A percentile compares a stretch with the other conserved stretches of the same genome.
Conservation (phyloP, 64 coral and sea anemone genomes). For the Platygyra sinensis region DNA sequence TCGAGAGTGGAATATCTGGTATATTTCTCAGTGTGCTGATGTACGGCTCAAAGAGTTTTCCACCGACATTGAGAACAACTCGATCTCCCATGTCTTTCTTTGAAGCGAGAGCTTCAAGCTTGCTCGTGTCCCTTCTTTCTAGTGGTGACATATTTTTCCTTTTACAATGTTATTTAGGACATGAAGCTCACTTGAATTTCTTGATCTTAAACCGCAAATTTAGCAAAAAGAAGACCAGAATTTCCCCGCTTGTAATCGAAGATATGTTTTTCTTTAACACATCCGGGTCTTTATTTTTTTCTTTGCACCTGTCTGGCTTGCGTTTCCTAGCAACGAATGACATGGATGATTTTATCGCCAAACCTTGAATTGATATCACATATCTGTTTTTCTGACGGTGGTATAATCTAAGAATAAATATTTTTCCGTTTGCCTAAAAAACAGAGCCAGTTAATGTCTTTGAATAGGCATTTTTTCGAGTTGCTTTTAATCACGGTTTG, state of each 20-base stretch:
- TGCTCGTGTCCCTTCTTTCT: conserved; percentile 42
- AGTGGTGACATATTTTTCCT: conserved; percentile 36
- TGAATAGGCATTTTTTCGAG: too few species aligned
- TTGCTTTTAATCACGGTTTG: too few species aligned
- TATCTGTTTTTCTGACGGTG: too few species aligned
- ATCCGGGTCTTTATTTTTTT: conserved; percentile 16
- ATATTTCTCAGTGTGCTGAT: conserved; percentile 88
- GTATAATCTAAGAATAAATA: too few species aligned
- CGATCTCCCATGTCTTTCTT: conserved; percentile 73
- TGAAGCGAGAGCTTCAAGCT: conserved; percentile 6
- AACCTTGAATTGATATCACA: not conserved
- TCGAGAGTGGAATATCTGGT: conserved; percentile 85
- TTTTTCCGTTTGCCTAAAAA: too few species aligned
- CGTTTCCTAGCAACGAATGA: conserved; percentile 5
- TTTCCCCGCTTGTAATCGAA: not conserved
- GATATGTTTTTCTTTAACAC: not conserved
- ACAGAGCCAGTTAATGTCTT: too few species aligned
- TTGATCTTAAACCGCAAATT: not conserved
- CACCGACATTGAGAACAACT: conserved; percentile 88
- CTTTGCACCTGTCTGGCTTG: conserved; percentile 1
- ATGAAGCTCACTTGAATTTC: not conserved
- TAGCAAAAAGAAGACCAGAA: not conserved
- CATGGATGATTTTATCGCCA: not conserved
- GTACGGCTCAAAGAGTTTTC: conserved; percentile 90
- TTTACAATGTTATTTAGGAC: not conserved